A percentile compares a stretch with the other conserved stretches of the same genome.
phyloP scores from a whole-genome alignment of 2,888 invertebrate species.

The Aporophyla nigra region DNA sequence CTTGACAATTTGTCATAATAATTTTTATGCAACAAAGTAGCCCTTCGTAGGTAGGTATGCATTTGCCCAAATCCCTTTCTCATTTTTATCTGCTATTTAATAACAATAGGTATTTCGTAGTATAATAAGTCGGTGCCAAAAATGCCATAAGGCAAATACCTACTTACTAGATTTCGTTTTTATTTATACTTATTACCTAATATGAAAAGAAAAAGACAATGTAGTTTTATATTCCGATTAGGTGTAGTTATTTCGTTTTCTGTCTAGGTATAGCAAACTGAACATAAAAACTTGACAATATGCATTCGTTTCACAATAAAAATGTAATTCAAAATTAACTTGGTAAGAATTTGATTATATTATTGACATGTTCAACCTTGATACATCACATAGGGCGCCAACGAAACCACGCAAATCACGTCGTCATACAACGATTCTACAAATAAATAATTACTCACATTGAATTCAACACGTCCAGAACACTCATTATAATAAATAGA shows the following conservation, averaged over 20 bases:
- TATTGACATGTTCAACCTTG: conserved; percentile 52
- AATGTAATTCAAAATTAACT: conserved; percentile 29
- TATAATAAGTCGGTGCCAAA: background rate
- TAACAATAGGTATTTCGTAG: background rate
- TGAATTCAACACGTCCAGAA: conserved; percentile 64
- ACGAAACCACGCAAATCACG: conserved; percentile 53
- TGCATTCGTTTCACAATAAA: conserved; percentile 10
- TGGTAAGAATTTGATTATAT: conserved; percentile 35
- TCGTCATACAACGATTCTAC: conserved; percentile 58
- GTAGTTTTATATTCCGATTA: background rate
- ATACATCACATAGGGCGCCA: conserved; percentile 44
- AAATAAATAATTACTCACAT: conserved; percentile 62
- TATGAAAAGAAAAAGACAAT: background rate
- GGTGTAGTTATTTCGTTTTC: background rate
- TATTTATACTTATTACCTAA: background rate
- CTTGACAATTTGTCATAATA: background rate
- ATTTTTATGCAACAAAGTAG: background rate
- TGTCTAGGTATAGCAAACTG: conserved; percentile 1
- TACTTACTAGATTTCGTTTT: conserved; percentile 2
- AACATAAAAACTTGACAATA: conserved; percentile 21
- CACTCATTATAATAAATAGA: conserved; percentile 71
- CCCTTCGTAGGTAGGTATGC: background rate
- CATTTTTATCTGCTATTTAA: background rate
- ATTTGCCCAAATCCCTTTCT: background rate
- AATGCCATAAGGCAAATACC: background rate